These are phyloP conservation scores for Protonemura montana DNA, from an alignment of 2,888 invertebrate genomes.

Conservation along the genomic window DNA sequence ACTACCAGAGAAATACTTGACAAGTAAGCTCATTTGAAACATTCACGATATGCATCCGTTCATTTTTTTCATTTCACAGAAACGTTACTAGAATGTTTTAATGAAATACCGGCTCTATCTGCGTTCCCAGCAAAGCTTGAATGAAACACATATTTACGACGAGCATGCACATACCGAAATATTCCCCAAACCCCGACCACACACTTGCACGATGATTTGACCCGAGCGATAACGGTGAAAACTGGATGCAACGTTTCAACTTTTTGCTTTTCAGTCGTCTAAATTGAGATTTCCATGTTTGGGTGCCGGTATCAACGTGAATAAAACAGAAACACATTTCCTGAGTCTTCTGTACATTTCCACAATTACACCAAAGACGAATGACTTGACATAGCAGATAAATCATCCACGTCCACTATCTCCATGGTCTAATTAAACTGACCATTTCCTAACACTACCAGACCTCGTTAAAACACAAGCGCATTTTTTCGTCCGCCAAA, in stretches of 20 bases:
- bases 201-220: neutral
- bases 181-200: neutral
- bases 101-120: too few relatives aligned
- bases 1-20: too few relatives aligned
- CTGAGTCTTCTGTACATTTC: neutral
- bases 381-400: too few relatives aligned
- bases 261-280: neutral
- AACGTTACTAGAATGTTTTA: neutral
- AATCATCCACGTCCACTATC: too few relatives aligned
- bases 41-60: neutral
- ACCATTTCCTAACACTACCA: too few relatives aligned
- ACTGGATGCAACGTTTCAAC: neutral
- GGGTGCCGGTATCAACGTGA: neutral
- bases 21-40: too few relatives aligned
- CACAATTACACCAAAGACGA: neutral
- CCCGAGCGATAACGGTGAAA: neutral
- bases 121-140: too few relatives aligned
- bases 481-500: neutral
- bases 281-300: neutral
- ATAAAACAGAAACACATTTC: neutral
- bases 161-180: neutral
- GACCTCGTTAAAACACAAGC: neutral
- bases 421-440: too few relatives aligned
- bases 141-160: neutral
- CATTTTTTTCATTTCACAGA: neutral